phyloP scores from a whole-genome alignment of 2,888 invertebrate species.

The Torymus auratus region DNA sequence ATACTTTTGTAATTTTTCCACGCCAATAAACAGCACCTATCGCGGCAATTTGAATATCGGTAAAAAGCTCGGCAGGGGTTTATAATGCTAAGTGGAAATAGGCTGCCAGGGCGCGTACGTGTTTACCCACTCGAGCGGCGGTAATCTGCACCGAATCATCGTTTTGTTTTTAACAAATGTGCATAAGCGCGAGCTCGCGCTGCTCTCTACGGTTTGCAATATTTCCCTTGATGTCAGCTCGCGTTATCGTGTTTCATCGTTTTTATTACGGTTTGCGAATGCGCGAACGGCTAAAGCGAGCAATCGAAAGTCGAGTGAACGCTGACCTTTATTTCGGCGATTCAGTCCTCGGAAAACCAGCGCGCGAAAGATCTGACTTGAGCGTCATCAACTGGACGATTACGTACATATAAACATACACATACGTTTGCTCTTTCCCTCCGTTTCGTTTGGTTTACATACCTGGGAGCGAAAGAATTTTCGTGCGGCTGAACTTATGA shows the following conservation, averaged over 20 bases:
- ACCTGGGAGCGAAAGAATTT: conserved; percentile 16
- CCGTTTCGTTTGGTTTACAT: conserved; percentile 35
- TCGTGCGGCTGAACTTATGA: conserved; percentile 32
- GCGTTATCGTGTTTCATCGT: no score
- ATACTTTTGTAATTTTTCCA: conserved; percentile 43
- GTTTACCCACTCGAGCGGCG: conserved; percentile 1
- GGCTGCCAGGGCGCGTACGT: background rate
- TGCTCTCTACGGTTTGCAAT: background rate
- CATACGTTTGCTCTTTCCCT: background rate
- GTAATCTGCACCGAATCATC: conserved; percentile 31
- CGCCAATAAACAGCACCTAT: conserved; percentile 38
- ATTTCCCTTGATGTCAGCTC: background rate
- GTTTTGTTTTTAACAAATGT: conserved; percentile 31
- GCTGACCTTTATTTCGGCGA: no score
- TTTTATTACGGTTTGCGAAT: no score
- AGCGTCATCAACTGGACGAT: no score
- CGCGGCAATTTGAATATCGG: conserved; percentile 27
- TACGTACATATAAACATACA: no score
- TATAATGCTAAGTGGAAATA: conserved; percentile 30
- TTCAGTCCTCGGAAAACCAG: no score
- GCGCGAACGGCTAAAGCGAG: no score
- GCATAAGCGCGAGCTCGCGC: background rate
- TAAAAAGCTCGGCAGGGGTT: conserved; percentile 6
- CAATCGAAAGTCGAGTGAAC: no score
- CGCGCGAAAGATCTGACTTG: no score